Evolutionary conservation across 2,797 vertebrate species (phyloP).

Genomic region (Anabas testudineus): DNA sequence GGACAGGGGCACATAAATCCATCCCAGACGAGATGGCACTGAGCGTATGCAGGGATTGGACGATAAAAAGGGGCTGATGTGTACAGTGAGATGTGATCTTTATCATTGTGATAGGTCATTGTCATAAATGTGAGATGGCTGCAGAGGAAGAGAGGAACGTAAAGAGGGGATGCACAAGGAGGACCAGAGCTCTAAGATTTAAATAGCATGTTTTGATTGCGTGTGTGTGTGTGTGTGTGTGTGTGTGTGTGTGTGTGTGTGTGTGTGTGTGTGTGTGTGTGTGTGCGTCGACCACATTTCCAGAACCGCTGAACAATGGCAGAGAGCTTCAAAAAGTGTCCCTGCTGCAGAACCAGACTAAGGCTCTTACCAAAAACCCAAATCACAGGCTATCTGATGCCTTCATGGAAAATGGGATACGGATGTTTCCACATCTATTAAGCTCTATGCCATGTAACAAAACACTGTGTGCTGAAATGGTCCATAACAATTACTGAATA

Average conservation of each 20-base stretch:
- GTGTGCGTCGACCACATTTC: conserved; percentile 70
- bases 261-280: not conserved
- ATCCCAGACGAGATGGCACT: conserved; percentile 58
- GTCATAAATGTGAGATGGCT: conserved; percentile 36
- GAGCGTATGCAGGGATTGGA: conserved; percentile 40
- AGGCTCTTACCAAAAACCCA: conserved; percentile 64
- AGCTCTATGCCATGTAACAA: conserved; percentile 31
- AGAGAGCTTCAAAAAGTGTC: conserved; percentile 64
- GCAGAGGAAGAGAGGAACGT: conserved; percentile 11
- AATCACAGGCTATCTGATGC: conserved; percentile 76
- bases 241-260: conserved; percentile 11
- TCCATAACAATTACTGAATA: conserved; percentile 16
- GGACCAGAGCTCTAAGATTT: conserved; percentile 20
- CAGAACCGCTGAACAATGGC: conserved; percentile 73
- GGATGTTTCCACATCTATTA: conserved; percentile 56
- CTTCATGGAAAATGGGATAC: conserved; percentile 56
- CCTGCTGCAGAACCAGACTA: conserved; percentile 58
- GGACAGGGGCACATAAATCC: conserved; percentile 73
- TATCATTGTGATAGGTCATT: conserved; percentile 61
- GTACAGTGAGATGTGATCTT: conserved; percentile 56
- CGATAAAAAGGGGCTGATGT: conserved; percentile 65
- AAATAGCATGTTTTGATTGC: conserved; percentile 41
- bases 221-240: not conserved
- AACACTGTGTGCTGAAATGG: conserved; percentile 34
- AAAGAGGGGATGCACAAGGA: conserved; percentile 12